phyloP scores from a whole-genome alignment of 2,888 invertebrate genomes.

The Amiota mariae region DNA sequence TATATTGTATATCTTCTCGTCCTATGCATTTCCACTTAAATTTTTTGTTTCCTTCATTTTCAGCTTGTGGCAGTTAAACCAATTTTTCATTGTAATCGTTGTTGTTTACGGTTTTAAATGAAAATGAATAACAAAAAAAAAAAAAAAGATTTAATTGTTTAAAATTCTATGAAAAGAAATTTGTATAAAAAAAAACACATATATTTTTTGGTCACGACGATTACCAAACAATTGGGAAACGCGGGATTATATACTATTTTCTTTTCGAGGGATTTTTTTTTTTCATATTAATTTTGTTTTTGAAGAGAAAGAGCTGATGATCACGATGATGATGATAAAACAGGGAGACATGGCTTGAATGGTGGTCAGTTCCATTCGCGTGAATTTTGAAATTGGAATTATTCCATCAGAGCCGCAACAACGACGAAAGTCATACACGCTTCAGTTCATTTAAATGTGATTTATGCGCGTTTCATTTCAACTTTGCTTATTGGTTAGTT shows the following conservation, averaged over 20 bases:
- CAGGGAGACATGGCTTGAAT: too few relatives aligned
- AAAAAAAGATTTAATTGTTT: slow-evolving; percentile 21
- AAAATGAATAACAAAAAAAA: background rate
- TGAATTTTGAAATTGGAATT: slow-evolving; percentile 20
- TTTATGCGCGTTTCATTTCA: slow-evolving; percentile 44
- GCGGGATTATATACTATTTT: slow-evolving; percentile 13
- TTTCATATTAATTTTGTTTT: background rate
- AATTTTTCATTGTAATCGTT: slow-evolving; percentile 30
- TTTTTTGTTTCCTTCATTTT: slow-evolving; percentile 1
- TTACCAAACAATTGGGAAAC: slow-evolving; percentile 52
- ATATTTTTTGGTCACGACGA: slow-evolving; percentile 55
- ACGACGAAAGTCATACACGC: slow-evolving; percentile 41
- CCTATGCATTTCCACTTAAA: background rate
- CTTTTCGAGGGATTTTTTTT: background rate
- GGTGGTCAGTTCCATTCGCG: too few relatives aligned
- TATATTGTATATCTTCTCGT: background rate
- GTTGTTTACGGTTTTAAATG: slow-evolving; percentile 13
- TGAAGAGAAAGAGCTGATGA: background rate
- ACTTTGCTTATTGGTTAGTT: background rate
- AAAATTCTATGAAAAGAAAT: slow-evolving; percentile 22
- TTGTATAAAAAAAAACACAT: slow-evolving; percentile 13
- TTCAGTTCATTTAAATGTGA: slow-evolving; percentile 58
- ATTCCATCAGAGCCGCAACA: slow-evolving; percentile 25
- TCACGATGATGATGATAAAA: slow-evolving; percentile 38
- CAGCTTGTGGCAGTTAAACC: slow-evolving; percentile 19